Percentiles rank a stretch among this genome's conserved stretches.
These are phyloP conservation scores for Scortum barcoo DNA, from an alignment of 2,113 vertebrate genomes.

Conservation along the genomic window DNA sequence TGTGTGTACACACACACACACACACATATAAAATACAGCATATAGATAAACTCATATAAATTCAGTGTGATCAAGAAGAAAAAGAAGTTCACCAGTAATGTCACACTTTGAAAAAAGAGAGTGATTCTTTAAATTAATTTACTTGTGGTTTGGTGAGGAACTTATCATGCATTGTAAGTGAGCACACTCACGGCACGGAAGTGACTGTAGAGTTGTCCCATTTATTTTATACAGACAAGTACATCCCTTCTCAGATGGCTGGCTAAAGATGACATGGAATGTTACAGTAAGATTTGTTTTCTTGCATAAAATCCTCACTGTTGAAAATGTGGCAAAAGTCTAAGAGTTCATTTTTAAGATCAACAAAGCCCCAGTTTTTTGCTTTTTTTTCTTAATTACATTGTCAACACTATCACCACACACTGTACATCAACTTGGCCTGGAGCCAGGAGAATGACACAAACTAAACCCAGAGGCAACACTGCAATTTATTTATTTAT, in stretches of 20 bases:
- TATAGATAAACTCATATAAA: no score
- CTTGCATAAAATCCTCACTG: conserved; percentile 96
- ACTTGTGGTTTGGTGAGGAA: not conserved
- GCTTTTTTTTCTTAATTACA: conserved; percentile 83
- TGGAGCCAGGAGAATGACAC: conserved; percentile 74
- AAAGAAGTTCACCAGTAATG: no score
- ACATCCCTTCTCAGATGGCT: conserved; percentile 92
- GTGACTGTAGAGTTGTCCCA: conserved; percentile 94
- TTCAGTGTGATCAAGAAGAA: no score
- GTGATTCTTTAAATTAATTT: not conserved
- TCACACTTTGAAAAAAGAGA: not conserved
- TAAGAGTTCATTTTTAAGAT: conserved; percentile 66
- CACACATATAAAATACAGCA: no score
- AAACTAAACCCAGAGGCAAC: conserved; percentile 75
- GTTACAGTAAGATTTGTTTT: conserved; percentile 92
- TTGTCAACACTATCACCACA: conserved; percentile 91
- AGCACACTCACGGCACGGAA: conserved; percentile 53
- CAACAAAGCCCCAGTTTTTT: conserved; percentile 86
- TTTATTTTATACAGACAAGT: conserved; percentile 97
- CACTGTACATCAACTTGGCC: conserved; percentile 90
- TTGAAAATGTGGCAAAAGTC: conserved; percentile 90
- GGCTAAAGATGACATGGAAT: conserved; percentile 98
- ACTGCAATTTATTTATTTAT: conserved; percentile 84
- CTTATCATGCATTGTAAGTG: conserved; percentile 5
- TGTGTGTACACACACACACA: no score